phyloP scores from a whole-genome alignment of 2,888 invertebrate genomes.

The Morpho helenor region DNA sequence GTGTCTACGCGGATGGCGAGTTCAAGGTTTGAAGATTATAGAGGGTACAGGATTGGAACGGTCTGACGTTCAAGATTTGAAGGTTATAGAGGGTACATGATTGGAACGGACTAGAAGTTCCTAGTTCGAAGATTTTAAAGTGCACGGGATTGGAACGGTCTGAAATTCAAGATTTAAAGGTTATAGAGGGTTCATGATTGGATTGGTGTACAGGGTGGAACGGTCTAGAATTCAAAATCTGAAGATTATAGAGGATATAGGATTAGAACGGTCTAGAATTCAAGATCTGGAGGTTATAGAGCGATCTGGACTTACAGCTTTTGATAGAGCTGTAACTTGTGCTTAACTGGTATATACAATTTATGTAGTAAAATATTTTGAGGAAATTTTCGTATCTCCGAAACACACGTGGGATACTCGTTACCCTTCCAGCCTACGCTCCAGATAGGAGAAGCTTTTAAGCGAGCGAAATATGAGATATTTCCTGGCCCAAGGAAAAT shows the following conservation, averaged over 20 bases:
- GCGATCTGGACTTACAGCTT: background rate
- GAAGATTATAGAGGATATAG: background rate
- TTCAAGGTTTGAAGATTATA: conserved; percentile 11
- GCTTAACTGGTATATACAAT: too few species aligned
- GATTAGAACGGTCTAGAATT: background rate
- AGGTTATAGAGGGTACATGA: background rate
- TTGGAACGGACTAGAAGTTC: background rate
- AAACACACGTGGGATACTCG: too few species aligned
- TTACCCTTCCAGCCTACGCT: too few species aligned
- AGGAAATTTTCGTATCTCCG: too few species aligned
- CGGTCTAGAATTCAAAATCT: conserved; percentile 2
- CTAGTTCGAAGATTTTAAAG: conserved; percentile 6
- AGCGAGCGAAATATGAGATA: too few species aligned
- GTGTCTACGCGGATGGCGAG: conserved; percentile 13
- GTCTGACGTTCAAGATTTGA: conserved; percentile 7
- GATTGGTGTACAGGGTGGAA: too few species aligned
- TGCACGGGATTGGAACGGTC: background rate
- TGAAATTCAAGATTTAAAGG: conserved; percentile 6
- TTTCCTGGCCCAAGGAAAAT: too few species aligned
- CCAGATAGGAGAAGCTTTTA: too few species aligned
- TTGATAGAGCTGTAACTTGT: too few species aligned
- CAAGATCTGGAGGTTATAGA: conserved; percentile 6
- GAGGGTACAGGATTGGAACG: background rate
- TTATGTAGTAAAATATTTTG: too few species aligned
- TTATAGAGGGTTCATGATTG: background rate